A percentile compares a stretch with the other conserved stretches of the same genome.
Evolutionary conservation across 2,113 vertebrate genomes (phyloP).

Genomic region (Sceloporus tristichus): DNA sequence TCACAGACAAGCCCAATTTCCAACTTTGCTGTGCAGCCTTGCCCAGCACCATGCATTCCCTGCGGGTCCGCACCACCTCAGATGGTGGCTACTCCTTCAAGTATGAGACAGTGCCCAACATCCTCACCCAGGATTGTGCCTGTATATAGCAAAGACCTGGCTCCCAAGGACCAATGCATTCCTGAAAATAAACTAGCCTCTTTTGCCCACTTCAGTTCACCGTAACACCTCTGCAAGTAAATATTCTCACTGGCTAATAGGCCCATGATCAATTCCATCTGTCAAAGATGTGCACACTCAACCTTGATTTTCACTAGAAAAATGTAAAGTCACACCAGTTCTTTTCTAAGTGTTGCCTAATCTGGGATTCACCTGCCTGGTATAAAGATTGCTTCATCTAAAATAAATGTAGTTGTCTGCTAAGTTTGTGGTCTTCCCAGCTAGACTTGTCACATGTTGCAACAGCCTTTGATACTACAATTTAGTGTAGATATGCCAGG

Average conservation of each 20-base stretch:
- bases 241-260: not conserved
- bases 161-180: not conserved
- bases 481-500: not conserved
- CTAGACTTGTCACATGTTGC: not conserved
- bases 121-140: constrained; percentile 90
- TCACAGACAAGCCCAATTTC: constrained; percentile 79
- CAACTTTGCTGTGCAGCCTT: constrained; percentile 89
- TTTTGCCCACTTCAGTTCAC: not conserved
- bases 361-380: not conserved
- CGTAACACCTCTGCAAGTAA: not conserved
- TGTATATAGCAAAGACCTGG: constrained; percentile 79
- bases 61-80: constrained; percentile 89
- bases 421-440: not conserved
- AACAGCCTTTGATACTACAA: not conserved
- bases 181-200: not conserved
- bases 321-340: not conserved
- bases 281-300: not conserved
- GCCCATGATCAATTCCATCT: not conserved
- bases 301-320: not conserved
- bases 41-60: constrained; percentile 88
- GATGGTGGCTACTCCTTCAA: constrained; percentile 93
- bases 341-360: not conserved
- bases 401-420: not conserved
- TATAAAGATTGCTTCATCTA: not conserved
- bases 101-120: constrained; percentile 90